Conservation (phyloP, 1,140 invertebrate genomes). For the Drosophila nikananu region DNA sequence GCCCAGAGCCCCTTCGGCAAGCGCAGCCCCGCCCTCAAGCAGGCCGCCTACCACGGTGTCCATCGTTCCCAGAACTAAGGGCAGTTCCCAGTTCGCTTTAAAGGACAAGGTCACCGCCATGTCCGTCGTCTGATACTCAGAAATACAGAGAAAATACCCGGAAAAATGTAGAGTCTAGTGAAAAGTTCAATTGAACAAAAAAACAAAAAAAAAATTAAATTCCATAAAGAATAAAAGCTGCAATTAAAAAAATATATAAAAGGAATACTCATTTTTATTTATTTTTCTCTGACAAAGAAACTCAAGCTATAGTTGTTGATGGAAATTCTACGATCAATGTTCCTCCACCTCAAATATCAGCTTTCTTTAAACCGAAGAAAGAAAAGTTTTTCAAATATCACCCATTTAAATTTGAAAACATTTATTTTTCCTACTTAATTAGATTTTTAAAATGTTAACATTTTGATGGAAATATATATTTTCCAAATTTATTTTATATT, state of each 20-base stretch:
- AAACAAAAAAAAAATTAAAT: constrained; percentile 6
- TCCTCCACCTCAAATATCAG: background rate
- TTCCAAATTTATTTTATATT: background rate
- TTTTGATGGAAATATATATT: background rate
- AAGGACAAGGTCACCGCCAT: background rate
- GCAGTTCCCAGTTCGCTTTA: background rate
- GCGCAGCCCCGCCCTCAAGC: constrained; percentile 70
- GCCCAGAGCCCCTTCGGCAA: constrained; percentile 77
- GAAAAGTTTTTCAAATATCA: no score
- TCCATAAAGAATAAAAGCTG: constrained; percentile 45
- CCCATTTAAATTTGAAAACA: no score
- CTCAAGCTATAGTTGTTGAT: background rate
- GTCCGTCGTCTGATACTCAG: constrained; percentile 17
- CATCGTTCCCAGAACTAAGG: constrained; percentile 47
- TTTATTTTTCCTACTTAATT: no score
- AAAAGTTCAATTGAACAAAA: constrained; percentile 15
- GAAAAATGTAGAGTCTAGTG: constrained; percentile 26
- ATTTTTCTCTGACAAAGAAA: background rate
- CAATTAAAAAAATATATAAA: constrained; percentile 19
- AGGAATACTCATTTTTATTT: background rate
- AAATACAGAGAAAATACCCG: constrained; percentile 1
- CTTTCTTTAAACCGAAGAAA: background rate
- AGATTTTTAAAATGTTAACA: no score
- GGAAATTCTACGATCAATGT: background rate
- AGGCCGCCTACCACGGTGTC: constrained; percentile 64